Evolutionary conservation across 2,113 vertebrate species (phyloP), one percentile per base, ranked within the genome.

Genomic region (Aphyosemion australe): DNA sequence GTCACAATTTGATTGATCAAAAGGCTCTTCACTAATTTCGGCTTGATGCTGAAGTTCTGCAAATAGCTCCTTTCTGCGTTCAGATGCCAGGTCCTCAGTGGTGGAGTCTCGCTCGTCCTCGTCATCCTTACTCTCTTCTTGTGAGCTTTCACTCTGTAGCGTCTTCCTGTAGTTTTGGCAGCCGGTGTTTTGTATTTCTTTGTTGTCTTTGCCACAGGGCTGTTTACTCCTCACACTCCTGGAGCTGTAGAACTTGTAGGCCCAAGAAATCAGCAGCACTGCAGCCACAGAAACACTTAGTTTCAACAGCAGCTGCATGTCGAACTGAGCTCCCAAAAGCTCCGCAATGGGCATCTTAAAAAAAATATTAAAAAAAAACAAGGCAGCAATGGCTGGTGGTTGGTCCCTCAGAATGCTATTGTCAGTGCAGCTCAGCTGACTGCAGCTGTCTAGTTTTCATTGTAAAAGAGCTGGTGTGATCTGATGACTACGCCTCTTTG

Each of bases 261-360:
- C 94, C 80, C 89, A 89, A 0, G 95, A 91, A 43, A 94, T 84
- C 43, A 98, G 85, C 58, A 99, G 83, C 64, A 96, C 88, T 0
- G 87, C 89, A 0, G 91, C 88, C 0, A 93, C 91, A 0, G 96
- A 95, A 55, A 97, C 66, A 18, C 92, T 88, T 79, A 97, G 84
- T 84, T 93, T 95, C 73, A 94, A 84, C 0, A 92, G 78, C 57
- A 96, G 92, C 90, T 90, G 93, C 95, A 96, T 97, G 87, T 96
- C 94, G 65, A 90, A 90, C 50, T 92, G 91, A 76, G 93, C 87
- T 78, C 78, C 87, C 59, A 78, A 57, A 63, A 91, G 79, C 60
- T 93, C 89, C 5, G 84, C 87, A 12, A 91, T 88, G 61, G 90
- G 84, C 92, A 93, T 93, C 10, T 79, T 26, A 26, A 26, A 26